Conservation (phyloP, 1,140 invertebrate species). For the Harpegnathos saltator region DNA sequence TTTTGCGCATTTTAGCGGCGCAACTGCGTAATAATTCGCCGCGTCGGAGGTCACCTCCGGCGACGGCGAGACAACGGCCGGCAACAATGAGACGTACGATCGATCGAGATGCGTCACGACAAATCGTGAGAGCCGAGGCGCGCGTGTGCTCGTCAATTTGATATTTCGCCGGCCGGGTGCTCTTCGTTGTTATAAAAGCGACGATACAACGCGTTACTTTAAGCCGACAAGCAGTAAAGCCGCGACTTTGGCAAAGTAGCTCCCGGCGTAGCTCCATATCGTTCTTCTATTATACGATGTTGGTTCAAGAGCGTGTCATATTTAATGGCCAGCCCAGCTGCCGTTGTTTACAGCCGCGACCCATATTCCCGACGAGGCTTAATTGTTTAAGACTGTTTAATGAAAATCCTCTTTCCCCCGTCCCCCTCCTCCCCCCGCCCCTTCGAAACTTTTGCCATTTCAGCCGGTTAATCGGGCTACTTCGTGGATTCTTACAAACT, state of each 20-base stretch:
- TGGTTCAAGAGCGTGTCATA: constrained; percentile 4
- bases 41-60: neutral
- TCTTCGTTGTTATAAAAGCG: constrained; percentile 27
- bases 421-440: too few relatives aligned
- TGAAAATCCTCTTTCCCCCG: constrained; percentile 2
- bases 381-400: constrained; percentile 43
- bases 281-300: constrained; percentile 30
- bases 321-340: constrained; percentile 35
- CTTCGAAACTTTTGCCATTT: constrained; percentile 34
- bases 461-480: constrained; percentile 25
- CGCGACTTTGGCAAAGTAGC: constrained; percentile 23
- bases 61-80: neutral
- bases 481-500: constrained; percentile 48
- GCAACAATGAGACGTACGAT: neutral
- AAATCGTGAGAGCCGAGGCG: neutral
- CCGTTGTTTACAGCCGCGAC: constrained; percentile 30
- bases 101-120: neutral
- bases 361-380: constrained; percentile 25
- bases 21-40: constrained; percentile 14
- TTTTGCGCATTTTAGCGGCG: neutral
- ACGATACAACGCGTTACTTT: constrained; percentile 50
- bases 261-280: neutral
- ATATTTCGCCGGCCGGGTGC: neutral
- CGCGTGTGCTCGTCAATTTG: neutral
- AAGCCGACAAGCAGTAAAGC: constrained; percentile 48